phyloP scores from a whole-genome alignment of 2,797 vertebrate species.

The Gallinago solitaria region DNA sequence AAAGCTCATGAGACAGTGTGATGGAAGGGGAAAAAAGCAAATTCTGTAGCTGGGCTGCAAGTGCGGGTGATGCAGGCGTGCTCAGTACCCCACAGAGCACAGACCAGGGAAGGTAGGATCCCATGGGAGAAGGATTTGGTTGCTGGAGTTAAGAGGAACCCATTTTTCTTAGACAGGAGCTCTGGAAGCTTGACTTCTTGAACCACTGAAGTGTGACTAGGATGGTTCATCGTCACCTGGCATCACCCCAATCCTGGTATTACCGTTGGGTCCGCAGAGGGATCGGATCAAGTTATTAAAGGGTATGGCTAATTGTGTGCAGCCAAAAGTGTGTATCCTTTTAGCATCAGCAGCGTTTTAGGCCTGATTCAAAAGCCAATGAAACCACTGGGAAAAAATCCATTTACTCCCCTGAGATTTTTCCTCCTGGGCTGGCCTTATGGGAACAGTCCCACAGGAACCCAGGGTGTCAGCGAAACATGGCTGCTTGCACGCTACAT shows the following conservation, averaged over 20 bases:
- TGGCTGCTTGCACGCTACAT: neutral
- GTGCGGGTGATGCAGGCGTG: neutral
- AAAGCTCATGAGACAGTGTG: accelerated
- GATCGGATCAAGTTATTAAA: neutral
- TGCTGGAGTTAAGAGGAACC: neutral
- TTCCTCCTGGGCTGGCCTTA: neutral
- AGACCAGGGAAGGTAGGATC: neutral
- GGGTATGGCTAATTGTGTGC: neutral
- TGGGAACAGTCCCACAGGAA: neutral
- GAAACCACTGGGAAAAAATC: neutral
- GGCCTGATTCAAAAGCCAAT: neutral
- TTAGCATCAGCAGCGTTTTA: neutral
- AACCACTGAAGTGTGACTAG: neutral
- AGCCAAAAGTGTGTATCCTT: neutral
- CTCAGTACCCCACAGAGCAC: neutral
- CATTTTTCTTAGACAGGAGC: neutral
- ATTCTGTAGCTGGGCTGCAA: neutral
- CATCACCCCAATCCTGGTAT: neutral
- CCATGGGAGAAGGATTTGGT: neutral
- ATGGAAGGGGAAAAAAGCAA: neutral
- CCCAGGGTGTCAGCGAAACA: neutral
- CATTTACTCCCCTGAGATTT: neutral
- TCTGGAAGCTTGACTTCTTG: neutral
- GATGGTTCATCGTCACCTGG: neutral
- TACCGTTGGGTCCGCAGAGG: neutral